phyloP scores from a whole-genome alignment of 2,888 invertebrate species.

The Harmothoe impar region DNA sequence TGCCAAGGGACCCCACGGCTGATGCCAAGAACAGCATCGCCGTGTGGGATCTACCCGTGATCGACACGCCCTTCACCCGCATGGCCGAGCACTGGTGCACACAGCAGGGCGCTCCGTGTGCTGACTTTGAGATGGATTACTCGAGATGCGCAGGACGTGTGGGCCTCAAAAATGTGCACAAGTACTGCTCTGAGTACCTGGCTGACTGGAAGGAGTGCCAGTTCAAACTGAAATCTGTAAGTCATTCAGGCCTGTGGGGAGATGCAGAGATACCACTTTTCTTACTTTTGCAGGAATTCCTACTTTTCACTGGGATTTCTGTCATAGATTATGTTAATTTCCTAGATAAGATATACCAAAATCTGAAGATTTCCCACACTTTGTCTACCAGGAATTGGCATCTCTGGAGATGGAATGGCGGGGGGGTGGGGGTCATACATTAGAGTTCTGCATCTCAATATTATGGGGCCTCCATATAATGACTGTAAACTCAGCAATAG shows the following conservation, averaged over 20 bases:
- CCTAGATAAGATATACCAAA: too few relatives aligned
- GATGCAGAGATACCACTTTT: too few relatives aligned
- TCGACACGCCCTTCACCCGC: slow-evolving; percentile 73
- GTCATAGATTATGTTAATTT: too few relatives aligned
- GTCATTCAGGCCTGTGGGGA: background rate
- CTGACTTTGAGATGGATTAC: slow-evolving; percentile 74
- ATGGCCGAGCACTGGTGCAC: slow-evolving; percentile 70
- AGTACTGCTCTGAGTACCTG: slow-evolving; percentile 71
- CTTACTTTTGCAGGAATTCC: too few relatives aligned
- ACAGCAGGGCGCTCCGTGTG: slow-evolving; percentile 72
- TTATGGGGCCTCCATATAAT: too few relatives aligned
- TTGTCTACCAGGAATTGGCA: too few relatives aligned
- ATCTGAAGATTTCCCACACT: too few relatives aligned
- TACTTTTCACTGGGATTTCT: too few relatives aligned
- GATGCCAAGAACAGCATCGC: background rate
- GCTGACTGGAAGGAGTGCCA: slow-evolving; percentile 74
- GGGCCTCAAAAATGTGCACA: slow-evolving; percentile 66
- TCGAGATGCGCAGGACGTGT: slow-evolving; percentile 73
- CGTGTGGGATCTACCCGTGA: slow-evolving; percentile 68
- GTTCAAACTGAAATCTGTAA: slow-evolving; percentile 70
- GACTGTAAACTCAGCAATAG: too few relatives aligned
- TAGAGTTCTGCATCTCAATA: too few relatives aligned
- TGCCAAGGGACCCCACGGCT: background rate
- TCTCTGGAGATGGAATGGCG: too few relatives aligned
- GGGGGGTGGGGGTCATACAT: too few relatives aligned